Base-by-base conservation (phyloP, 1,140 invertebrate genomes). In the fruit fly (Drosophila melanogaster) region DNA sequence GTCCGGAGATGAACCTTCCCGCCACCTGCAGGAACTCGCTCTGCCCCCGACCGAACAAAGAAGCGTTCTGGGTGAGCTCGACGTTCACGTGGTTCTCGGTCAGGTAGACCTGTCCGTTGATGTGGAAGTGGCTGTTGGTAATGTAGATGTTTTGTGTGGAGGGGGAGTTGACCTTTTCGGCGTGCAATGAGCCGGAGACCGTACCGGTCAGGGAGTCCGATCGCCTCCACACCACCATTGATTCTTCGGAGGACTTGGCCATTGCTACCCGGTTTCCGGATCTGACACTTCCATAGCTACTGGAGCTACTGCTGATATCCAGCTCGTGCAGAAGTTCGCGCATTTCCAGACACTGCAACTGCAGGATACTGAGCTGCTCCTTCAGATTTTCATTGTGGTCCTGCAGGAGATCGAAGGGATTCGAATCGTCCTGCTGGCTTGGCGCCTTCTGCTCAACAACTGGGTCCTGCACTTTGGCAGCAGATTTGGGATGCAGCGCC, bases 11-110 rank as follows among this genome's bases (percentile, higher is more conserved):
- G 19, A 44, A 86, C 8, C 64, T 75, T 17, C 64, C 71, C 43
- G 51, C 79, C 6, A 87, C 66, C 19, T 81, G 83, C 12, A 65
- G 44, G 55, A 79, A 86, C 38, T 76, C 83, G 37, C 79, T 87
- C 33, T 38, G 56, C 30, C 46, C 54, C 0, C 14, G 22, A 0
- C 24, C 1, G 30, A 50, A 49, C 17, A 37, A 53, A 15, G 35
- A 54, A 8, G 71, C 49, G 43, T 56, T 49, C 3, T 30, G 43
- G 14, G 53, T 24, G 11, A 54, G 40, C 10, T 49, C 41, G 38
- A 71, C 22, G 40, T 75, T 71, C 7, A 67, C 14, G n/a, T 57
- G 50, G 2, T 35, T 46, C 3, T 66, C 30, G 0, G 55, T 58
- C 3, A 66, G 30, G 3, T 51, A 50, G 6, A 81, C 57, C 7